A percentile compares a stretch with the other conserved stretches of the same genome.
Evolutionary conservation across 2,888 invertebrate species (phyloP).

Genomic region (Blastobasis adustella): DNA sequence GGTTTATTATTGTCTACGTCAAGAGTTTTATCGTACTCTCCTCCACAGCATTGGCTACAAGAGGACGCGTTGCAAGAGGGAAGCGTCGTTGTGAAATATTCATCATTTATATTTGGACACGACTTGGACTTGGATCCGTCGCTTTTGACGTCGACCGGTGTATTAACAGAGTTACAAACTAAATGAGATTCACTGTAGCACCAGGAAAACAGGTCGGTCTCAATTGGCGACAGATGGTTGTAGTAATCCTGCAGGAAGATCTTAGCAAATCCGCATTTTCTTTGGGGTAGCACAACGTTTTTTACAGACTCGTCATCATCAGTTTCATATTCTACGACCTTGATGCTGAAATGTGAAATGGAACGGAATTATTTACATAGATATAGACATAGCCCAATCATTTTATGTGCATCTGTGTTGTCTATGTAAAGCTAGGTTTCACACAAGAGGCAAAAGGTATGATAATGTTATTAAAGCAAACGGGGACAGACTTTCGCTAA

Average conservation of each 20-base stretch:
- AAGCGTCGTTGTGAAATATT: conserved; percentile 29
- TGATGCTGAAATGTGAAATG: conserved; percentile 31
- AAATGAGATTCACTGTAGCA: conserved; percentile 35
- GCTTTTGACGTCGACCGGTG: conserved; percentile 21
- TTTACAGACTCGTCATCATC: conserved; percentile 26
- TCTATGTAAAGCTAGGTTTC: too few species aligned
- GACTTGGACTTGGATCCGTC: conserved; percentile 40
- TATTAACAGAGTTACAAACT: too few species aligned
- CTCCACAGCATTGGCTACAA: conserved; percentile 22
- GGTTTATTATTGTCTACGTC: conserved; percentile 6
- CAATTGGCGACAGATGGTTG: conserved; percentile 39
- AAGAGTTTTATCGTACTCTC: conserved; percentile 11
- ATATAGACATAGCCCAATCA: background rate
- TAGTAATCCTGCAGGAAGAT: conserved; percentile 50
- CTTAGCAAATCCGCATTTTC: conserved; percentile 47
- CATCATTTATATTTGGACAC: conserved; percentile 46
- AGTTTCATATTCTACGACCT: conserved; percentile 31
- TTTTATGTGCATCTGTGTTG: too few species aligned
- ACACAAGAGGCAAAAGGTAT: too few species aligned
- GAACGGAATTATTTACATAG: background rate
- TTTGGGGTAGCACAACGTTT: conserved; percentile 11
- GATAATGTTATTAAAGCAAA: too few species aligned
- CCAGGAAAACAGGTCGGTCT: conserved; percentile 38
- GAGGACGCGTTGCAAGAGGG: conserved; percentile 31
- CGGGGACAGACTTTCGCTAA: too few species aligned